Conservation (phyloP, 2,113 vertebrate genomes). For the Xenus cinereus region DNA sequence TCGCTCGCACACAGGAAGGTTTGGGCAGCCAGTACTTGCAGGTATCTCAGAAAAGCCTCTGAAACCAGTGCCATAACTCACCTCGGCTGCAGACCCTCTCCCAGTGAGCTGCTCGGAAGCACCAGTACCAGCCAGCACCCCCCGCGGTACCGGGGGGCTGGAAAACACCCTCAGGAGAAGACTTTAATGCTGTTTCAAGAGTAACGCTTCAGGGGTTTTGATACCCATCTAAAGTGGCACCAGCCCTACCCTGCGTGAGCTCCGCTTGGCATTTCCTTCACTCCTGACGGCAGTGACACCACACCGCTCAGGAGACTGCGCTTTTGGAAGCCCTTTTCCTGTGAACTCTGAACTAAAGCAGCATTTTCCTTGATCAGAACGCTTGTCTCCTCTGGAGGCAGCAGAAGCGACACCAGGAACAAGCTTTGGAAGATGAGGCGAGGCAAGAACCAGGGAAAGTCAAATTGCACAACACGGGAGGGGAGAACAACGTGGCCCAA, state of each 20-base stretch:
- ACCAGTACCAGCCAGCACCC: rapidly evolving
- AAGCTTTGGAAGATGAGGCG: background rate
- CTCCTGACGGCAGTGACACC: rapidly evolving
- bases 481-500: rapidly evolving
- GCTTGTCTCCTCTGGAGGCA: background rate
- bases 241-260: rapidly evolving
- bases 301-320: background rate
- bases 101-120: background rate
- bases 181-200: rapidly evolving
- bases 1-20: rapidly evolving
- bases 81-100: rapidly evolving
- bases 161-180: background rate
- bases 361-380: background rate
- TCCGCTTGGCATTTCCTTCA: background rate
- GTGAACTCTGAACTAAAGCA: background rate
- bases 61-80: rapidly evolving
- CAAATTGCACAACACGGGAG: background rate
- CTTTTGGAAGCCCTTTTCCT: background rate
- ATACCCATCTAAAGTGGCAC: background rate
- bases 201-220: rapidly evolving
- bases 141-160: rapidly evolving
- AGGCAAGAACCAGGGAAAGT: background rate
- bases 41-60: background rate
- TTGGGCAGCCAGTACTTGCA: background rate
- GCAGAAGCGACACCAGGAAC: background rate